Evolutionary conservation across 2,888 invertebrate species (phyloP).

Genomic region (Osedax fenrisi): DNA sequence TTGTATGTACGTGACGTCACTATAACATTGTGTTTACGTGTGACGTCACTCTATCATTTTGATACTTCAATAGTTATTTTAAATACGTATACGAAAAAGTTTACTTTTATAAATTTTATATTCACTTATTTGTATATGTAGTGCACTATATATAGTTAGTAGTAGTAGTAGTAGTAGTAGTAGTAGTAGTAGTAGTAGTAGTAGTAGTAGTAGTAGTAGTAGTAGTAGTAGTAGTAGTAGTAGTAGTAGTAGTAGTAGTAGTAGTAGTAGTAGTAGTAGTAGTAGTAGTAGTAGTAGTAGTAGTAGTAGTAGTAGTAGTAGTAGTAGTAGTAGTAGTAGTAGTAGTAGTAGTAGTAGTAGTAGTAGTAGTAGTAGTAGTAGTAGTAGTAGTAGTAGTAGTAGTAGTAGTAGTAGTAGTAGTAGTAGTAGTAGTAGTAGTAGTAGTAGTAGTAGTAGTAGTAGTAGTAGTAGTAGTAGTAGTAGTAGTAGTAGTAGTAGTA

Average conservation of each 20-base stretch:
- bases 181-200: conserved; percentile 7
- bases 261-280: conserved; percentile 10
- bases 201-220: conserved; percentile 7
- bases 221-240: conserved; percentile 2
- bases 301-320: conserved; percentile 2
- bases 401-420: conserved; percentile 2
- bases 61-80: no score
- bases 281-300: conserved; percentile 2
- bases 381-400: background rate
- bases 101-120: no score
- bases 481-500: conserved; percentile 1
- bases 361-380: conserved; percentile 2
- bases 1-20: no score
- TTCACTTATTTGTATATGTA: no score
- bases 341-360: background rate
- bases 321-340: background rate
- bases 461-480: background rate
- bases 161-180: background rate
- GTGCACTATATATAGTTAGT: no score
- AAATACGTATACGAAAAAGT: no score
- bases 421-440: background rate
- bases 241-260: background rate
- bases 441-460: background rate
- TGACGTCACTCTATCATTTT: no score
- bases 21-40: no score